Evolutionary conservation across 2,797 vertebrate genomes (phyloP).

Genomic region (Thaleichthys pacificus): DNA sequence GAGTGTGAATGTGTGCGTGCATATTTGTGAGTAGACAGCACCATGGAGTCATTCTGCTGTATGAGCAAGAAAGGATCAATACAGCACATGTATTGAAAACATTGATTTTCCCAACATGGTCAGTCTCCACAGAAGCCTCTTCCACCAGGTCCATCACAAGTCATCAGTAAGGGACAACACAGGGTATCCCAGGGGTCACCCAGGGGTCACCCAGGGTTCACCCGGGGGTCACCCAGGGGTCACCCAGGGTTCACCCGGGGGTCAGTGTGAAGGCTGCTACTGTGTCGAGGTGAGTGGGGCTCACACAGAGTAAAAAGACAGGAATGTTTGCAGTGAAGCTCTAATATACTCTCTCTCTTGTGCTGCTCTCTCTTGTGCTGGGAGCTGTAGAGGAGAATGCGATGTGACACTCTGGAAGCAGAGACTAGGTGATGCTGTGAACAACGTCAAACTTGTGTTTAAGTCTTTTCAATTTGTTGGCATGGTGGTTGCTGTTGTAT

Average conservation of each 20-base stretch:
- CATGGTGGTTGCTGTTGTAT: too few relatives aligned
- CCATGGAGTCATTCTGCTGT: background rate
- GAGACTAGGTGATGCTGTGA: too few relatives aligned
- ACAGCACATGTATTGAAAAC: conserved; percentile 46
- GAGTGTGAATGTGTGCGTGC: background rate
- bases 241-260: background rate
- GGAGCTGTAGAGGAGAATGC: too few relatives aligned
- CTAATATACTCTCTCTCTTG: too few relatives aligned
- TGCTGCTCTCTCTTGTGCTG: too few relatives aligned
- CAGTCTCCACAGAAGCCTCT: conserved; percentile 36
- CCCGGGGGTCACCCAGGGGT: background rate
- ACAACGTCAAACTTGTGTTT: too few relatives aligned
- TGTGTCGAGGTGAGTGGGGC: too few relatives aligned
- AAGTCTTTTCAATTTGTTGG: too few relatives aligned
- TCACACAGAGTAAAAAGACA: too few relatives aligned
- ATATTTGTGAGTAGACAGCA: conserved; percentile 1
- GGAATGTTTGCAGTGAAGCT: too few relatives aligned
- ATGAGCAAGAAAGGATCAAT: conserved; percentile 38
- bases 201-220: background rate
- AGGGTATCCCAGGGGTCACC: background rate
- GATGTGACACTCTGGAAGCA: too few relatives aligned
- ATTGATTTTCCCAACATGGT: conserved; percentile 41
- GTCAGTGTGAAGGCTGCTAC: too few relatives aligned
- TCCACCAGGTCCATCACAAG: conserved; percentile 30
- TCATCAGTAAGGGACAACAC: conserved; percentile 7